Base-by-base conservation (phyloP, 2,888 invertebrate species). In the Sminthurides aquaticus region DNA sequence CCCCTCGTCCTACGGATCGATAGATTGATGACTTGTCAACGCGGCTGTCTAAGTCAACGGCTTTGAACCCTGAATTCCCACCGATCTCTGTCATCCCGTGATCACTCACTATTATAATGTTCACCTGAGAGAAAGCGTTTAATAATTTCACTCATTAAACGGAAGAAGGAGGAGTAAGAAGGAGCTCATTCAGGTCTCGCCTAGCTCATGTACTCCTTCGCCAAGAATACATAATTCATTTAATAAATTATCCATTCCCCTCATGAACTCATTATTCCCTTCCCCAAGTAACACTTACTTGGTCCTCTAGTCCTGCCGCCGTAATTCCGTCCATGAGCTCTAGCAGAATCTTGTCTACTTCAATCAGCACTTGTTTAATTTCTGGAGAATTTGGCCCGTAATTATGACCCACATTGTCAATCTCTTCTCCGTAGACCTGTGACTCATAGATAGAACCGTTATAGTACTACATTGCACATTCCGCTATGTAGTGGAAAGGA, bases 1-100 rank as follows among this genome's bases (percentile, higher is more conserved):
- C 75, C 18, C 77, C 78, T 48, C 71, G 61, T 60, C 75, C 77
- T 18, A 76, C 65, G 27, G 76, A 66, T 26, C 70, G 71, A 29
- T 75, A 71, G 20, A 77, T 73, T 43, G 74, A 69, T 43, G 67
- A 67, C 15, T 72, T 62, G 57, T 76, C 69, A 24, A 78, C 54
- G 54, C 74, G 69, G 28, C 76, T 68, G 28, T 76, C 75, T 22
- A 78, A 65, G n/a, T 75, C 70, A 26, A 77, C 71, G 18, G 75
- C 69, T 20, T 63, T 69, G 20, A 75, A 69, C 29, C 66, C 69
- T 18, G 74, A 71, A 15, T 70, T 74, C 3, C 72, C 69, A n/a
- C 74, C 76, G 2, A 75, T 74, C 62, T 68, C 69, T n/a, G 77
- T 76, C 79, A 79, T 79, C 26, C 79, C 79, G 60, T 79, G 78